Evolutionary conservation across 2,113 vertebrate genomes (phyloP).

Genomic region (Galemys pyrenaicus): DNA sequence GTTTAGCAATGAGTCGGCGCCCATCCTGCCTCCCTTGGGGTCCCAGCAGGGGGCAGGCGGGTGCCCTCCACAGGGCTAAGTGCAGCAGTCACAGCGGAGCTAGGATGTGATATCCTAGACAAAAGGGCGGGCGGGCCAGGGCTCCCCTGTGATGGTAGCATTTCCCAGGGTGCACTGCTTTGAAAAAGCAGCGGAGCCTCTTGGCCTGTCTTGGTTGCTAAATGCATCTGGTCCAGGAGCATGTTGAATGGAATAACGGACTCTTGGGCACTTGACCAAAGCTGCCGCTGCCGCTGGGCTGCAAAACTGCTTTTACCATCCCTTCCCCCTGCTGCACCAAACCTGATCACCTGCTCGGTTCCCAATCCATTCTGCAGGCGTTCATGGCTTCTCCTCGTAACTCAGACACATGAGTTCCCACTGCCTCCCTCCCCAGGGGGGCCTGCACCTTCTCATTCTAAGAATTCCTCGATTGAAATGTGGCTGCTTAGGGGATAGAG

Average conservation of each 20-base stretch:
- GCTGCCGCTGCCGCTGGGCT: neutral
- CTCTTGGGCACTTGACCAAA: neutral
- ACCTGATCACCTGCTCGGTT: neutral
- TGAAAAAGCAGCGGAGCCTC: neutral
- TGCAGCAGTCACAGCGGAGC: neutral
- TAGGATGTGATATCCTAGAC: conserved; percentile 62
- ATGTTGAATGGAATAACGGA: neutral
- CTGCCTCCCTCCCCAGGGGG: neutral
- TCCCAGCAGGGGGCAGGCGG: neutral
- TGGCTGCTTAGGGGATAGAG: neutral
- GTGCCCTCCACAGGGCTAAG: neutral
- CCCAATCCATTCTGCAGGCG: neutral
- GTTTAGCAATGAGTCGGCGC: neutral
- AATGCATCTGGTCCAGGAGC: neutral
- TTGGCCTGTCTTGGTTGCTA: neutral
- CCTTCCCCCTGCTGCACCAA: neutral
- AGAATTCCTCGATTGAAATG: neutral
- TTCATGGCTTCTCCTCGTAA: neutral
- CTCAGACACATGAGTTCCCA: neutral
- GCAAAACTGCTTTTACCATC: neutral
- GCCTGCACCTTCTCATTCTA: neutral
- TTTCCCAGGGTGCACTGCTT: neutral
- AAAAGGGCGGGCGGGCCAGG: neutral
- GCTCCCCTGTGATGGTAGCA: neutral
- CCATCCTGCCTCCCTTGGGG: neutral